Percentiles rank a stretch among this genome's conserved stretches.
Conservation (phyloP, 1,140 invertebrate genomes). For the Panagrolaimus sp. region DNA sequence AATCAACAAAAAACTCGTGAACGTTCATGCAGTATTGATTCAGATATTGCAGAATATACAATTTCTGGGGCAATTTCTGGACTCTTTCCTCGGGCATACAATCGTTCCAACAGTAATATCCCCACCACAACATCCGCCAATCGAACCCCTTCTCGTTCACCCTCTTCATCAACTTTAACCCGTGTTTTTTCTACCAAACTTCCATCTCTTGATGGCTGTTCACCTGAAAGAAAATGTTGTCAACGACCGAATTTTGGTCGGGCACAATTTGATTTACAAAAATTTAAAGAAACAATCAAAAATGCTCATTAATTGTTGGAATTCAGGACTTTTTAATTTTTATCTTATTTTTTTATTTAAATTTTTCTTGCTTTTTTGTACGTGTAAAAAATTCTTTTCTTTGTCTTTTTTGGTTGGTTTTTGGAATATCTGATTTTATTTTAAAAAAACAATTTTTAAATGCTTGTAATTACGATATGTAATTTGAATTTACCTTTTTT, state of each 20-base stretch:
- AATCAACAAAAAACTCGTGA: conserved; percentile 4
- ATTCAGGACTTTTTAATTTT: no score
- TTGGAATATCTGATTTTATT: no score
- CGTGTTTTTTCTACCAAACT: conserved; percentile 22
- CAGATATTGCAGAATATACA: conserved; percentile 36
- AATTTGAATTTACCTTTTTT: no score
- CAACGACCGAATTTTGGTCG: conserved; percentile 26
- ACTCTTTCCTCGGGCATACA: conserved; percentile 16
- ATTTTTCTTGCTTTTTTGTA: no score
- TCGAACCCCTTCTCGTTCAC: not conserved
- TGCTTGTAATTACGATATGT: no score
- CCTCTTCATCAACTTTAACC: not conserved
- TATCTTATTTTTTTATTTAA: no score
- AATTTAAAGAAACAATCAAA: conserved; percentile 36
- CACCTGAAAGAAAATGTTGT: conserved; percentile 33
- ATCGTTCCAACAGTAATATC: not conserved
- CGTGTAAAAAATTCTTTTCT: no score
- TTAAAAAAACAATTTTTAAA: no score
- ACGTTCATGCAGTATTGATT: conserved; percentile 37
- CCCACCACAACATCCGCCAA: conserved; percentile 1
- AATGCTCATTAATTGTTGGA: no score
- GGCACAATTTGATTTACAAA: conserved; percentile 34
- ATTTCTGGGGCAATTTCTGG: conserved; percentile 19
- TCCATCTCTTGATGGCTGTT: conserved; percentile 35
- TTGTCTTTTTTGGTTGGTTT: no score